Evolutionary conservation across 2,113 vertebrate species (phyloP), one percentile per base, ranked within the genome.

Genomic region (Pollachius pollachius): DNA sequence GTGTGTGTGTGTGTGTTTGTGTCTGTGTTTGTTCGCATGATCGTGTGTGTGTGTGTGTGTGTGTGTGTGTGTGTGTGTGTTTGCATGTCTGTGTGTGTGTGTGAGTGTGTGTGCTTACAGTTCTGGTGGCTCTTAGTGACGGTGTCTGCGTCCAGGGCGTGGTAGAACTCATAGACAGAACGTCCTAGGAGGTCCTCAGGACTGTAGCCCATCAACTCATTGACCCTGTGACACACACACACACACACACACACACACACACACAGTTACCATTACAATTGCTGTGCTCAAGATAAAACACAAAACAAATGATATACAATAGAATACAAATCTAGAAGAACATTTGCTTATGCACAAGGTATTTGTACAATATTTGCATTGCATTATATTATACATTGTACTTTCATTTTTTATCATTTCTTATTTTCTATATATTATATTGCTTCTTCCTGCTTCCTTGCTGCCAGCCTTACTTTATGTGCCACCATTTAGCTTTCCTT

Each of bases 81-180:
- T 4, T 56, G 13, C 17, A 15, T n/a, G 17, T n/a, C 4, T 1
- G 54, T n/a, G 54, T 56, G 54, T 4, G 54, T 56, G 54, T 60
- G 19, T 56, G 19, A 23, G 34, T 16, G 72, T 4, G 23, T 15
- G 23, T 6, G 84, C 97, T 94, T 90, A 99, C 97, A 67, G 87
- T 98, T 99, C 78, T 98, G 96, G 79, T 99, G 97, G 85, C 94
- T 97, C 90, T 94, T 98, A 80, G 94, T 97, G 93, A 99, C 94
- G 25, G 78, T 94, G 81, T 99, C 95, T 0, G 95, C 95, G 88
- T 99, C 97, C 83, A 97, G 88, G 0, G 96, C 96, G 60, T 99
- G 96, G 87, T 99, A 99, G 79, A 98, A 97, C 74, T 97, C 96
- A 0, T 99, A 99, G 0, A 94, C 93, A 0, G 96, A 98, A n/a